Conservation (phyloP, 2,888 invertebrate species). For the Leptogaster cylindrica region DNA sequence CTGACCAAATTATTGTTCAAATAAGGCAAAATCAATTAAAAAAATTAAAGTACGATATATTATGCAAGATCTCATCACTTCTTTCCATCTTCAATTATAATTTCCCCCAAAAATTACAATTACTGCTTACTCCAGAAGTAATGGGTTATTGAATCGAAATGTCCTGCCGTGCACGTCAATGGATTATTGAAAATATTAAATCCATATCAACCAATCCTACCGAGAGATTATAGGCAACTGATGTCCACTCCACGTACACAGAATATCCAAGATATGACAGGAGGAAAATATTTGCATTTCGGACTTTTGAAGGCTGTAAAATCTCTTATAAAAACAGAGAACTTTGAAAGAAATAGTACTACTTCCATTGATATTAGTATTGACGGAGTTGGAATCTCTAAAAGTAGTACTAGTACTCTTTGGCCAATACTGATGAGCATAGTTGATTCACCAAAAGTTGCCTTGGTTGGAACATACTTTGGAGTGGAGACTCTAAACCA, state of each 20-base stretch:
- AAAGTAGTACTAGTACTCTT: neutral
- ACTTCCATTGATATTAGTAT: neutral
- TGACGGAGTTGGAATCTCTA: neutral
- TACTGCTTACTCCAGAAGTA: too few species aligned
- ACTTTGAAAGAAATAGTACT: neutral
- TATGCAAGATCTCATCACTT: too few species aligned
- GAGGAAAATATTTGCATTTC: neutral
- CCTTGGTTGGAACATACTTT: neutral
- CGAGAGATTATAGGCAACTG: neutral
- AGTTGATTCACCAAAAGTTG: neutral
- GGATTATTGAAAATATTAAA: neutral
- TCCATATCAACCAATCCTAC: neutral
- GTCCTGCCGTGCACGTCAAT: neutral
- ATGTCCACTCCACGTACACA: neutral
- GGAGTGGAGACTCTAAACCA: neutral
- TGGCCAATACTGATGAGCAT: slow-evolving; percentile 5
- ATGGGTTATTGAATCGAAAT: neutral
- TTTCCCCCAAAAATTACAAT: too few species aligned
- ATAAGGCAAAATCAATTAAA: too few species aligned
- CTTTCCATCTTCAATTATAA: too few species aligned
- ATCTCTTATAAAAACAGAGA: neutral
- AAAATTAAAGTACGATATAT: too few species aligned
- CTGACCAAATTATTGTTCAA: too few species aligned
- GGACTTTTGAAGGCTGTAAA: neutral
- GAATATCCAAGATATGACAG: neutral